Evolutionary conservation across 2,797 vertebrate species (phyloP), one percentile per base, ranked within the genome.

Genomic region (Intellagama lesueurii): DNA sequence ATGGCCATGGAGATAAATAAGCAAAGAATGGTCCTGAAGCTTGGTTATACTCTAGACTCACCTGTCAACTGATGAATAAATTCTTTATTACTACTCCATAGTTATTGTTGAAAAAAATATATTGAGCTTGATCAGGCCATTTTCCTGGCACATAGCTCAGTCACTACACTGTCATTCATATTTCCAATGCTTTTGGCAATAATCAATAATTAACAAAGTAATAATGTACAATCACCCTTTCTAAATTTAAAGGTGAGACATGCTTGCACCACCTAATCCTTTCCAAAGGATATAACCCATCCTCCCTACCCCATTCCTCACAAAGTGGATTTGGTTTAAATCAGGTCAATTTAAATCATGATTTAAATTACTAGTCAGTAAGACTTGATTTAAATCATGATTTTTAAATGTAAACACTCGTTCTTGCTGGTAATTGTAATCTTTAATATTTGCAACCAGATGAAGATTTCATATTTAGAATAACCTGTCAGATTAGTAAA

Each of bases 211-310:
- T 52, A 91, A 90, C 60, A 87, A 91, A 88, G 64, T 69, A 68
- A 66, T 89, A n/a, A 77, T 69, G 22, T 12, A 40, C 32, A 94
- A 81, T 85, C 19, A 22, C 40, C 90, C 92, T 94, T 88, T 91
- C 92, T 93, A 91, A 83, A 66, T 89, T 52, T 91, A 94, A 79
- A 91, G 91, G 87, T 88, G 86, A 92, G 11, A 92, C 90, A 90
- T 89, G 87, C 92, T 70, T 81, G 81, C 80, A 92, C 95, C 94
- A 95, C 91, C 93, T 94, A 95, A 73, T 92, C 91, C 91, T 92
- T 92, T 92, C 83, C 90, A 94, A 93, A 92, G 91, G 89, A 85
- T 94, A 91, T 88, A 93, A 91, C 87, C 70, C 60, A 52, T 86
- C 30, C 47, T 47, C 8, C 24, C 11, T 90, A 92, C 35, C 6